phyloP scores from a whole-genome alignment of 37 sponge, comb jelly and placozoan genomes.

The Haliclona indistincta region DNA sequence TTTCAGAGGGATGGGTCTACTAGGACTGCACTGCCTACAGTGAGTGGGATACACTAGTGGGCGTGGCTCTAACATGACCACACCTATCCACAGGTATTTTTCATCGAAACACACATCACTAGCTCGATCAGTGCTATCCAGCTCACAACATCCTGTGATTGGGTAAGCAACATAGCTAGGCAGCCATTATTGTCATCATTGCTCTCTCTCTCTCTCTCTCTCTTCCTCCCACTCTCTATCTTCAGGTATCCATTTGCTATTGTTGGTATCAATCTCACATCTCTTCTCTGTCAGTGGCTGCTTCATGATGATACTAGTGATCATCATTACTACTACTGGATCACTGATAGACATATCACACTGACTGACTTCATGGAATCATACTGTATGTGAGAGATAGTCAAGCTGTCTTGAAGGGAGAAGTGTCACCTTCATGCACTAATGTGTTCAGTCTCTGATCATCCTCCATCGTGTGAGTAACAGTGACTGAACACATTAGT shows the following conservation, averaged over 20 bases:
- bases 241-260: conserved; percentile 89
- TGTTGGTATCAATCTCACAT: conserved; percentile 79
- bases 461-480: too few species aligned
- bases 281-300: conserved; percentile 33
- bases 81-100: conserved; percentile 78
- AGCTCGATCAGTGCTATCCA: conserved; percentile 48
- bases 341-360: neutral
- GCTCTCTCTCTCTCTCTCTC: neutral
- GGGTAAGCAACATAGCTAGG: conserved; percentile 47
- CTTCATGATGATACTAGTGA: conserved; percentile 6
- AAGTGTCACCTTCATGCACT: too few species aligned
- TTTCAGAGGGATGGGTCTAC: conserved; percentile 94
- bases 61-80: neutral
- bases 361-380: conserved; percentile 49
- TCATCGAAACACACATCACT: conserved; percentile 5
- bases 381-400: conserved; percentile 53
- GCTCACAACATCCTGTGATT: conserved; percentile 68
- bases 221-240: neutral
- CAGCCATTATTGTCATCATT: neutral
- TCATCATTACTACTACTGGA: conserved; percentile 43
- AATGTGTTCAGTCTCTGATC: too few species aligned
- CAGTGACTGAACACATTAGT: too few species aligned
- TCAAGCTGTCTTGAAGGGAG: too few species aligned
- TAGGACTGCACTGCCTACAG: conserved; percentile 67
- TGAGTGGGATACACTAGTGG: conserved; percentile 2